phyloP scores from a whole-genome alignment of 2,113 vertebrate genomes.

The Pogonocichla stellata region DNA sequence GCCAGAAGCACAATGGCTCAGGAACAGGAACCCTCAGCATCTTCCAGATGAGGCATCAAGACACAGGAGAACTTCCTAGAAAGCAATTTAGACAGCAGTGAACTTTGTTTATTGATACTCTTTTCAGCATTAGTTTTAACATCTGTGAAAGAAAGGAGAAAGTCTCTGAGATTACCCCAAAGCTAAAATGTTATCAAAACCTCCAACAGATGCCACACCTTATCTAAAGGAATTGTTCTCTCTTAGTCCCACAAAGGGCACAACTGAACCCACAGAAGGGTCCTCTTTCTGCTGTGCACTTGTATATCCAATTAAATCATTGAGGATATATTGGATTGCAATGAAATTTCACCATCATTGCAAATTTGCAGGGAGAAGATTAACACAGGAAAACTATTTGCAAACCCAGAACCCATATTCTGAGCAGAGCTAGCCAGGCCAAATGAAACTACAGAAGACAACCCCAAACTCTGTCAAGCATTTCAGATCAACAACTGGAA shows the following conservation, averaged over 20 bases:
- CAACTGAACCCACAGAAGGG: background rate
- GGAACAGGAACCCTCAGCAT: background rate
- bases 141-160: background rate
- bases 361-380: background rate
- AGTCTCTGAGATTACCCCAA: background rate
- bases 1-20: background rate
- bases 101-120: background rate
- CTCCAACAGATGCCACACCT: background rate
- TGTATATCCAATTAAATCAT: background rate
- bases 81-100: background rate
- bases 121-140: background rate
- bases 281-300: background rate
- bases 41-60: background rate
- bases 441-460: background rate
- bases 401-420: background rate
- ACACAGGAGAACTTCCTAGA: background rate
- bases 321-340: background rate
- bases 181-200: background rate
- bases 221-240: background rate
- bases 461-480: background rate
- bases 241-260: accelerated
- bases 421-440: background rate
- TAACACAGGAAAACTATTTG: background rate
- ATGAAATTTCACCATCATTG: background rate
- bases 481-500: background rate